These are phyloP conservation scores for Sinotaia quadrata DNA, from an alignment of 2,888 invertebrate genomes.

Conservation along the genomic window DNA sequence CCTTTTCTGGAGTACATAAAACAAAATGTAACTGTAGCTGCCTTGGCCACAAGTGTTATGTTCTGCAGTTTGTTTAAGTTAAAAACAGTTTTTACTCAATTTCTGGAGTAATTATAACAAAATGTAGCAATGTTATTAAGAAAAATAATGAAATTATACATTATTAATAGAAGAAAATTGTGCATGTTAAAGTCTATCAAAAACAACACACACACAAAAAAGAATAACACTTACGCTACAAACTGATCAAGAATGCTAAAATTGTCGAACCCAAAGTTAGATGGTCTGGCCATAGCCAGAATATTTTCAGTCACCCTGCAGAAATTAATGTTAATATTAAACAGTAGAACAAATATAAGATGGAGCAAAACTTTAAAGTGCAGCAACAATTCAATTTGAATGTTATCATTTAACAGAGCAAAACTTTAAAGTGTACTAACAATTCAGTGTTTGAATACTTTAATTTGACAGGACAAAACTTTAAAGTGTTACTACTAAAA, in stretches of 20 bases:
- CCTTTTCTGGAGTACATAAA: constrained; percentile 76
- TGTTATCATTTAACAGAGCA: too few species aligned
- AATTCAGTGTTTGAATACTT: too few species aligned
- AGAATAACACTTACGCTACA: constrained; percentile 74
- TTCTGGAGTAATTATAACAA: neutral
- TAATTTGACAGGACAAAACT: too few species aligned
- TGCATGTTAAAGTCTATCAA: neutral
- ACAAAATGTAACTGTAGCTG: constrained; percentile 76
- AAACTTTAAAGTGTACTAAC: too few species aligned
- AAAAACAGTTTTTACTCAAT: constrained; percentile 79
- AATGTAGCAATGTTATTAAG: neutral
- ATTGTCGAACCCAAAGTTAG: constrained; percentile 81
- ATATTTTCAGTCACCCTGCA: constrained; percentile 91
- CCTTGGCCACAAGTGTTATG: constrained; percentile 87
- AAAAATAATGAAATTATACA: neutral
- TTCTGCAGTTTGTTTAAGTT: constrained; percentile 88
- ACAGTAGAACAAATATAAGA: too few species aligned
- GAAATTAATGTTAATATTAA: too few species aligned
- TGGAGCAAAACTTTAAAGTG: too few species aligned
- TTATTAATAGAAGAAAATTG: neutral
- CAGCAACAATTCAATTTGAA: too few species aligned
- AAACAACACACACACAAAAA: neutral
- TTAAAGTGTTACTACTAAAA: too few species aligned
- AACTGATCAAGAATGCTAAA: constrained; percentile 86
- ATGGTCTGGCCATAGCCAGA: constrained; percentile 90